These are phyloP conservation scores for Pteropus rufus DNA, from an alignment of 2,797 vertebrate genomes.

Conservation along the genomic window DNA sequence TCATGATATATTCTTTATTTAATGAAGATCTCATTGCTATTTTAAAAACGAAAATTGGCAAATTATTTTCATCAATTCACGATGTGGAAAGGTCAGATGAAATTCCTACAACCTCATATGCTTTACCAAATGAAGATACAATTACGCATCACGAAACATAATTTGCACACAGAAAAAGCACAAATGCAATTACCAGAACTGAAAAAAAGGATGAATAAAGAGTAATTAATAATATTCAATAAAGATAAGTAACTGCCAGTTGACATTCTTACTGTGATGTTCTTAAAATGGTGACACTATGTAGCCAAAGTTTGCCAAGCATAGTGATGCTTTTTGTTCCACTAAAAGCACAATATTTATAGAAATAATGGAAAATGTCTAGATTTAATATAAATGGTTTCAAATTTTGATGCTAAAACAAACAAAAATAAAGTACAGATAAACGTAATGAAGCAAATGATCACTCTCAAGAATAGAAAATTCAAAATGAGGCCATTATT, in stretches of 20 bases:
- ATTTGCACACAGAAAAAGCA: neutral
- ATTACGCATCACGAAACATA: neutral
- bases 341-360: neutral
- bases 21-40: neutral
- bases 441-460: neutral
- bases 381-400: neutral
- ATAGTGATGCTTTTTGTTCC: neutral
- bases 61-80: slow-evolving; percentile 2
- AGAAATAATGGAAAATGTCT: neutral
- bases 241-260: neutral
- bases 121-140: neutral
- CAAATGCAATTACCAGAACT: neutral
- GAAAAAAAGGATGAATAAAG: neutral
- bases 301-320: neutral
- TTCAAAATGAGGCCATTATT: neutral
- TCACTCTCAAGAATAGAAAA: neutral
- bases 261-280: neutral
- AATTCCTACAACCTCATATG: neutral
- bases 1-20: neutral
- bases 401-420: neutral
- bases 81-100: neutral
- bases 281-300: neutral
- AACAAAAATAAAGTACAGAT: neutral
- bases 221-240: neutral
- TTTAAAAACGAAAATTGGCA: neutral